Percentiles rank a stretch among this genome's conserved stretches.
phyloP scores from a whole-genome alignment of 37 sponge, comb jelly and placozoan species.

The Amphimedon queenslandica region DNA sequence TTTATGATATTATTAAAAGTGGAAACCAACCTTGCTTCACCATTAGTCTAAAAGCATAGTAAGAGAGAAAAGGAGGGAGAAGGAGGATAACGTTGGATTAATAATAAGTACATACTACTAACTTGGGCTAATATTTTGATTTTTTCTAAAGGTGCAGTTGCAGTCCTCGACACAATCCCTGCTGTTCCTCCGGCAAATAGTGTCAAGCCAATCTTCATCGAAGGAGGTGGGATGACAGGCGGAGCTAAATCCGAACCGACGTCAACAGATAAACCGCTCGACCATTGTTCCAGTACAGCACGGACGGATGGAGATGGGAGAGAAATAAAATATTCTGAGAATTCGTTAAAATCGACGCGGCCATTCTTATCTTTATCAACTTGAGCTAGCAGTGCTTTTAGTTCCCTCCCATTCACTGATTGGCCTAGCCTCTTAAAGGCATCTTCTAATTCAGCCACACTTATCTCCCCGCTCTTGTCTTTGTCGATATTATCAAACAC shows the following conservation, averaged over 20 bases:
- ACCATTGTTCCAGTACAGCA: slow-evolving; percentile 53
- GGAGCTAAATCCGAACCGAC: slow-evolving; percentile 66
- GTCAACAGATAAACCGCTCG: slow-evolving; percentile 47
- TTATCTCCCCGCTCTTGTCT: slow-evolving; percentile 51
- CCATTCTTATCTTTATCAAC: slow-evolving; percentile 55
- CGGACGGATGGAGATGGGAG: slow-evolving; percentile 54
- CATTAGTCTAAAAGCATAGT: neutral
- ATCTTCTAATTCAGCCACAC: slow-evolving; percentile 21
- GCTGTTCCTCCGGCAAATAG: slow-evolving; percentile 70
- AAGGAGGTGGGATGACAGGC: slow-evolving; percentile 47
- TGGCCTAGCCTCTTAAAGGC: slow-evolving; percentile 34
- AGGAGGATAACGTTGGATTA: neutral
- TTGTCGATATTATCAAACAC: slow-evolving; percentile 49
- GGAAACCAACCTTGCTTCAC: neutral
- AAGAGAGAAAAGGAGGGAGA: neutral
- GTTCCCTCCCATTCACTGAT: slow-evolving; percentile 29
- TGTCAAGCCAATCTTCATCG: slow-evolving; percentile 45
- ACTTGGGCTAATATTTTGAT: slow-evolving; percentile 65
- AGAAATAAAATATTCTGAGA: slow-evolving; percentile 56
- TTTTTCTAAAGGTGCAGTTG: slow-evolving; percentile 70
- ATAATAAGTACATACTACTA: neutral
- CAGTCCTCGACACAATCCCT: slow-evolving; percentile 59
- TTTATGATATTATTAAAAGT: slow-evolving; percentile 10
- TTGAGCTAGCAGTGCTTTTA: slow-evolving; percentile 22
- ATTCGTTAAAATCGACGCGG: slow-evolving; percentile 55